Evolutionary conservation across 2,888 invertebrate species (phyloP), one percentile per base, ranked within the genome.

Genomic region (Euspilapteryx auroguttella): DNA sequence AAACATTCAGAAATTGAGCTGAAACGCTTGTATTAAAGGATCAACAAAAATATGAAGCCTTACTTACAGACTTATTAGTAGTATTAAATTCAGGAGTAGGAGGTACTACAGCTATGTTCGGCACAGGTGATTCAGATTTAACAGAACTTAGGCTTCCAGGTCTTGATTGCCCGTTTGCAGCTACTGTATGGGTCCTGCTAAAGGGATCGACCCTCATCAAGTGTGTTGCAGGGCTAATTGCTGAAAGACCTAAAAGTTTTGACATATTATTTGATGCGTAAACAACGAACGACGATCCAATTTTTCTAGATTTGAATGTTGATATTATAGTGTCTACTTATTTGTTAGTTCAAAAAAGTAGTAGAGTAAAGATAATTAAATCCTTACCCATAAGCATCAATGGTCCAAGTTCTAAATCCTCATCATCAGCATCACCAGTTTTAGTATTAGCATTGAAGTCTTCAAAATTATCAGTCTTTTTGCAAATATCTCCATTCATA

Each of bases 31-130:
- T 14, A 7, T 7, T 8, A 11, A 15, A 17, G 12, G 10, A 8
- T 17, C n/a, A 5, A 11, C 11, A 20, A 12, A 27, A 12, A n/a
- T 23, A 27, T 45, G 42, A 30, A 36, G 30, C 23, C 4, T 38
- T 39, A 57, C 76, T 69, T 45, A 71, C 65, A 64, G 68, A 71
- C 56, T 68, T 65, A 57, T 63, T 59, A 40, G 47, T 46, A 37
- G 55, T 48, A 42, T 62, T 71, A 39, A 56, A 65, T 42, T 87
- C 87, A 3, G 87, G 87, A 1, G 87, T 87, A 13, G 88, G 86
- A 32, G 88, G 87, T 32, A 87, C 79, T 34, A 88, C 82, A 25
- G 87, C 81, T 45, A 88, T 87, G 45, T 82, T 85, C 32, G 86
- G 86, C 38, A 86, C 68, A 33, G 66, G 63, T 34, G 71, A 68